Evolutionary conservation across 2,113 vertebrate genomes (phyloP).

Genomic region (Malurus cyaneus): DNA sequence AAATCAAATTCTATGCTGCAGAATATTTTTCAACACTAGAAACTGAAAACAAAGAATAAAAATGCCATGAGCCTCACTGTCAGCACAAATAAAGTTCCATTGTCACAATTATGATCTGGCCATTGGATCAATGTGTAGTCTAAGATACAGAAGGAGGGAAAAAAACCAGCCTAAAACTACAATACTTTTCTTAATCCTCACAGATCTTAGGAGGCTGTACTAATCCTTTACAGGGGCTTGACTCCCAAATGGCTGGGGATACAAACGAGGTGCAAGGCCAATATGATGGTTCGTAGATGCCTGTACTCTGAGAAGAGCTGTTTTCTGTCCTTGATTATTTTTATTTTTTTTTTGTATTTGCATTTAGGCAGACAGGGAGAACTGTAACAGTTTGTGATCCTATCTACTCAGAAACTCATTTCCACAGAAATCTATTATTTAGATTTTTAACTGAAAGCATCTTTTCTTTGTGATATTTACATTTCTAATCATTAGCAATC

Average conservation of each 20-base stretch:
- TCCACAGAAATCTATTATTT: neutral
- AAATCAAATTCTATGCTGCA: neutral
- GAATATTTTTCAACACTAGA: neutral
- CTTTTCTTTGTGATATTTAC: neutral
- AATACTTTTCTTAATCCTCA: neutral
- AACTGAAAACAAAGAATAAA: neutral
- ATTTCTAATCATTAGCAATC: neutral
- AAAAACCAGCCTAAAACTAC: neutral
- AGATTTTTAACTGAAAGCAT: neutral
- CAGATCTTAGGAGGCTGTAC: neutral
- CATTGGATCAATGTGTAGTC: neutral
- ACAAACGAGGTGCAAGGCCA: neutral
- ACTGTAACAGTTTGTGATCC: neutral
- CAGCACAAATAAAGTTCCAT: neutral
- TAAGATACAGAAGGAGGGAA: neutral
- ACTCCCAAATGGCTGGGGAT: neutral
- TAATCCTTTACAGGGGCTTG: neutral
- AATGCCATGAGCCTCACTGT: rapidly evolving
- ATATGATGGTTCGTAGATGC: neutral
- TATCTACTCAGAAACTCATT: neutral
- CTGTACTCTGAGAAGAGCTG: neutral
- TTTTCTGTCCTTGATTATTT: neutral
- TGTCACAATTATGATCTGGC: neutral
- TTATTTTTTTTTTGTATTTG: neutral
- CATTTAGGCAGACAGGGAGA: neutral